Evolutionary conservation across 1,140 invertebrate genomes (phyloP).

Genomic region (Pemphigus obesinymphae): DNA sequence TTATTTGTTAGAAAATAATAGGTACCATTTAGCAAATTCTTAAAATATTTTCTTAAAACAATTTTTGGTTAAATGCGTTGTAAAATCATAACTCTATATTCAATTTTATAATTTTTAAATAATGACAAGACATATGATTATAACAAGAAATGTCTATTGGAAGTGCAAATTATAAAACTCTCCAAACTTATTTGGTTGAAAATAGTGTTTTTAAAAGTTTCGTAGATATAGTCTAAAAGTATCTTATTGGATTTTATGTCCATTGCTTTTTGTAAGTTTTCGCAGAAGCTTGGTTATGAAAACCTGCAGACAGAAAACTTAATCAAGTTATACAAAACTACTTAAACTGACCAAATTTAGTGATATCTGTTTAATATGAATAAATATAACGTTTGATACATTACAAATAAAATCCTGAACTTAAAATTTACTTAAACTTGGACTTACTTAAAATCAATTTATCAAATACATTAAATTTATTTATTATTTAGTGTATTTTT

Average conservation of each 20-base stretch:
- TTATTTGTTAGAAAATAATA: too few species aligned
- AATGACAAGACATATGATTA: neutral
- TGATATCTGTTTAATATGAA: neutral
- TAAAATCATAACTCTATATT: neutral
- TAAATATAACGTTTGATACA: too few species aligned
- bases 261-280: neutral
- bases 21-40: too few species aligned
- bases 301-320: neutral
- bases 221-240: neutral
- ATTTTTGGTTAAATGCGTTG: too few species aligned
- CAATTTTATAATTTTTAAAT: neutral
- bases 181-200: neutral
- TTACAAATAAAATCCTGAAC: too few species aligned
- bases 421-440: too few species aligned
- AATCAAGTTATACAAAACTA: neutral
- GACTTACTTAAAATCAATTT: too few species aligned
- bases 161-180: slow-evolving; percentile 14
- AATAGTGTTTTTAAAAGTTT: slow-evolving; percentile 24
- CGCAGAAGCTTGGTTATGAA: neutral
- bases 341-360: neutral
- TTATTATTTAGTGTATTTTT: too few species aligned
- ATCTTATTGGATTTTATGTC: slow-evolving; percentile 22
- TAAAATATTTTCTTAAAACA: too few species aligned
- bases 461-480: too few species aligned
- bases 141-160: neutral